These are phyloP conservation scores for Leucophora obtusa DNA, from an alignment of 2,888 invertebrate species.

Conservation along the genomic window DNA sequence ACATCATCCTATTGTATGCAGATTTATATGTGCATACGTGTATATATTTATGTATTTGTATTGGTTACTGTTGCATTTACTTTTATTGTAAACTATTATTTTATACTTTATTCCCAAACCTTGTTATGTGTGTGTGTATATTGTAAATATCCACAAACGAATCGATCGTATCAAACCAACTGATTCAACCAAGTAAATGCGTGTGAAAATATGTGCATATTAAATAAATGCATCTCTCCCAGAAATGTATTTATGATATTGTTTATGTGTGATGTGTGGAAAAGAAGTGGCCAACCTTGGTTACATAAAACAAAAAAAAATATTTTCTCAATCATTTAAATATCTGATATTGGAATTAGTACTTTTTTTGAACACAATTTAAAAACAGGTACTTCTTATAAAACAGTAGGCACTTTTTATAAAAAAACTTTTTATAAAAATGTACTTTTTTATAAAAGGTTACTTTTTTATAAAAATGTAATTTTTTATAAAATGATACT, in stretches of 20 bases:
- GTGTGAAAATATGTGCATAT: constrained; percentile 55
- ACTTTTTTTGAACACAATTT: too few relatives aligned
- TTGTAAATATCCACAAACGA: constrained; percentile 18
- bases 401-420: too few relatives aligned
- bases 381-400: too few relatives aligned
- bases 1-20: neutral
- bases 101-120: constrained; percentile 22
- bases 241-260: constrained; percentile 6
- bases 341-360: too few relatives aligned
- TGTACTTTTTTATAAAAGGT: too few relatives aligned
- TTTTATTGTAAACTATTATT: constrained; percentile 39
- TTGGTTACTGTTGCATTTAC: constrained; percentile 33
- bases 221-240: neutral
- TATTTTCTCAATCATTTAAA: too few relatives aligned
- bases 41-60: constrained; percentile 19
- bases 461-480: too few relatives aligned
- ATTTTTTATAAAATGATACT: too few relatives aligned
- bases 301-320: neutral
- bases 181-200: constrained; percentile 45
- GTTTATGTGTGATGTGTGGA: neutral
- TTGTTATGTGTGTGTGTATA: constrained; percentile 1
- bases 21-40: neutral
- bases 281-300: neutral
- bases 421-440: too few relatives aligned
- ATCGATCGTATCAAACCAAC: constrained; percentile 45